Base-by-base conservation (phyloP, 1,140 invertebrate genomes). In the Pachyrhynchus sulphureomaculatus region DNA sequence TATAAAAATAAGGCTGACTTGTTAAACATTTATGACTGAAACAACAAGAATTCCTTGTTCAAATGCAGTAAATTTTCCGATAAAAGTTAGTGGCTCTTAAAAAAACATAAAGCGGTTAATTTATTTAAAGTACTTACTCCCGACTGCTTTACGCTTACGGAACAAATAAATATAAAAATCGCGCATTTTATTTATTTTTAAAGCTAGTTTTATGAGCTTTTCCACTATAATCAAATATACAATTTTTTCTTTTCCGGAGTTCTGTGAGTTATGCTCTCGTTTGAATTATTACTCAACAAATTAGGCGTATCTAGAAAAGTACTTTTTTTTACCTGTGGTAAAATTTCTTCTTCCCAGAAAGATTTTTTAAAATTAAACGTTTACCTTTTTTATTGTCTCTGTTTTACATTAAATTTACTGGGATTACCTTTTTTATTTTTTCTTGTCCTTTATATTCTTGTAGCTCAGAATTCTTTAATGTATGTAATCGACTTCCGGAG, bases 161-260 rank as follows among this genome's bases (percentile, higher is more conserved):
- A 57, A 48, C 29, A 57, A 47, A 57, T 57, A 57, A 57, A 57
- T 57, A 57, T 57, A 57, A 47, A 57, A 47, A 47, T 37, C 26
- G 54, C 20, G 44, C 42, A 47, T 57, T 57, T 57, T 57, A 57
- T 57, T 57, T 57, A 57, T 45, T 48, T 57, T 57, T 57, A 57
- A 48, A 26, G 44, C 54, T 18, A 12, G 20, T 37, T 57, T 57
- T 57, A 57, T 48, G 54, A 33, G 15, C 18, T 12, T 44, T 33
- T 45, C 15, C 41, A n/a, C 39, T 48, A 57, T 48, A 57, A 37
- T 32, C 55, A 48, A 48, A 37, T 45, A 57, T 47, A 17, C 39
- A 29, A 34, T 47, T 57, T n/a, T 57, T 48, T 56, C 32, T 47
- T 39, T 41, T 20, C 10, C 8, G 20, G 5, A 10, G 34, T 10